A percentile compares a stretch with the other conserved stretches of the same genome.
Evolutionary conservation across 1,140 invertebrate genomes (phyloP).

Genomic region (Drosophila rufa): DNA sequence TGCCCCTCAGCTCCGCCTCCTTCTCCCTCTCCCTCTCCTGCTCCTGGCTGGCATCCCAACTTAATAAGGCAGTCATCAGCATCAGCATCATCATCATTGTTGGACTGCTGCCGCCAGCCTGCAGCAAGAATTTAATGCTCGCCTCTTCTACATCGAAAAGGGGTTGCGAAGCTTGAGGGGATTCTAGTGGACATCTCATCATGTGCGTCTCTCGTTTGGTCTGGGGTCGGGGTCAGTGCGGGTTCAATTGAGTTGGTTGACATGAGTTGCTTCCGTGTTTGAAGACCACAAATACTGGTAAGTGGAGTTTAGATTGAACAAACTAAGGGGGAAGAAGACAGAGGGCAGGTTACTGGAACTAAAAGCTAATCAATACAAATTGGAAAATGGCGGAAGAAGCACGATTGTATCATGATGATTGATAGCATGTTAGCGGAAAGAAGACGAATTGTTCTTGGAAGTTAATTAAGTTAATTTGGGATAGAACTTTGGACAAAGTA

Average conservation of each 20-base stretch:
- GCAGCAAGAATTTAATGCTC: constrained; percentile 45
- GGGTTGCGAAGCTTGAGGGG: constrained; percentile 20
- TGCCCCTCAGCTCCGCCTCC: neutral
- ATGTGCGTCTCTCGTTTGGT: constrained; percentile 16
- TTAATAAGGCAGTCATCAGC: constrained; percentile 64
- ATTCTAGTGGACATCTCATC: constrained; percentile 34
- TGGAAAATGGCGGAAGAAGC: neutral
- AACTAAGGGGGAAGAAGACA: neutral
- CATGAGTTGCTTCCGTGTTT: constrained; percentile 60
- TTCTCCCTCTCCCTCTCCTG: neutral
- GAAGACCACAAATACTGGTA: constrained; percentile 44
- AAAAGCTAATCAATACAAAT: constrained; percentile 24
- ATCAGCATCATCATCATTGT: constrained; percentile 40
- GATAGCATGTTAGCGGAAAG: neutral
- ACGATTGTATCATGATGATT: neutral
- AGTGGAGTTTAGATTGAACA: constrained; percentile 14
- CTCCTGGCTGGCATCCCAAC: constrained; percentile 33
- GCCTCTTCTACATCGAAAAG: constrained; percentile 11
- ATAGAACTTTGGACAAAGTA: neutral
- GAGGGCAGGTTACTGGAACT: constrained; percentile 4
- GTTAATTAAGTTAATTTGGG: neutral
- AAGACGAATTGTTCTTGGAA: neutral
- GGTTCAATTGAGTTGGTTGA: constrained; percentile 64
- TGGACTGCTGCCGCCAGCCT: constrained; percentile 24
- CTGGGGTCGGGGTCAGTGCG: constrained; percentile 54